These are phyloP conservation scores for Hanleya hanleyi DNA, from an alignment of 2,888 invertebrate genomes.

Conservation along the genomic window DNA sequence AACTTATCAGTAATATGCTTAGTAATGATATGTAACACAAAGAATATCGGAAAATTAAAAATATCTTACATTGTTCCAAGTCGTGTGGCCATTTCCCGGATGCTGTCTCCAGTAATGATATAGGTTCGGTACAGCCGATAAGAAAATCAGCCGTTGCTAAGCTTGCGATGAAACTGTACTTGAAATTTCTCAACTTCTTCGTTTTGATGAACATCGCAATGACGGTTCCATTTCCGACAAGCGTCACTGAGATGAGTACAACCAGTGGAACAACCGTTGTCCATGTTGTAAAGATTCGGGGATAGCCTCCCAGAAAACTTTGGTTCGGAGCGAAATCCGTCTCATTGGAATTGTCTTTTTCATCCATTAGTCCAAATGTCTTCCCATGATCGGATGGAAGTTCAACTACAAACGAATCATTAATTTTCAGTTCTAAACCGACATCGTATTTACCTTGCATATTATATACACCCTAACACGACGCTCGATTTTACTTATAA, in stretches of 20 bases:
- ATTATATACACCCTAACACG: no score
- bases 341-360: no score
- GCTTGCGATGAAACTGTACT: conserved; percentile 61
- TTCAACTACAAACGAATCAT: no score
- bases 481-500: no score
- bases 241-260: conserved; percentile 41
- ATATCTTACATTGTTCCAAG: conserved; percentile 37
- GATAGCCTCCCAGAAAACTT: no score
- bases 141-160: conserved; percentile 58
- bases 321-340: no score
- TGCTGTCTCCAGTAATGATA: conserved; percentile 52
- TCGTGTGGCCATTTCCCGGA: conserved; percentile 36
- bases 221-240: conserved; percentile 58
- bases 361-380: no score
- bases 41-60: conserved; percentile 50
- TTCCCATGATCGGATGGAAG: no score
- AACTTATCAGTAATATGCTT: conserved; percentile 59
- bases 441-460: no score
- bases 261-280: neutral
- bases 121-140: conserved; percentile 59
- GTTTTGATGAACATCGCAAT: conserved; percentile 52
- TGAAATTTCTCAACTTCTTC: conserved; percentile 49
- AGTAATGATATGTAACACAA: conserved; percentile 56
- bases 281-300: no score
- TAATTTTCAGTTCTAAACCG: no score